These are phyloP conservation scores for Eunapius fragilis DNA, from an alignment of 37 sponge, comb jelly and placozoan genomes.

Conservation along the genomic window DNA sequence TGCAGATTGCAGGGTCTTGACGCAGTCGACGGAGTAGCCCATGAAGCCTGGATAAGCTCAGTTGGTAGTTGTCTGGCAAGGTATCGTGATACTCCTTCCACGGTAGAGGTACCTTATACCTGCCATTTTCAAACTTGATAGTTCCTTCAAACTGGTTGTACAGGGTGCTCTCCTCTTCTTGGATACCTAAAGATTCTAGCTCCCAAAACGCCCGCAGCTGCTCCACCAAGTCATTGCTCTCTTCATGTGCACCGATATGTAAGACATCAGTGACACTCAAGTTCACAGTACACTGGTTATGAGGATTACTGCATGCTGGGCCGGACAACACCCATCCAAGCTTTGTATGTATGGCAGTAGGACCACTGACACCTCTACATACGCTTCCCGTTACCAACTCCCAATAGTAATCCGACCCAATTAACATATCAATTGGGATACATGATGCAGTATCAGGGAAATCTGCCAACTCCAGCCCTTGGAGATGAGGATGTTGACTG, in stretches of 20 bases:
- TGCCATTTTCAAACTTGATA: background rate
- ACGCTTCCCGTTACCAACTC: background rate
- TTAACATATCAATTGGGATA: constrained; percentile 12
- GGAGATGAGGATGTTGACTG: constrained; percentile 1
- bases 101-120: constrained; percentile 21
- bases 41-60: background rate
- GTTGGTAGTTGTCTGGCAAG: constrained; percentile 13
- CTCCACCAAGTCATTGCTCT: background rate
- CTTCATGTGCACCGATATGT: background rate
- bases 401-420: constrained; percentile 16
- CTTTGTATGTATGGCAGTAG: constrained; percentile 12
- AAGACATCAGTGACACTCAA: background rate
- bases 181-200: constrained; percentile 12
- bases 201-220: constrained; percentile 11
- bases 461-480: constrained; percentile 50
- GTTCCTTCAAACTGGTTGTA: background rate
- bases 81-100: constrained; percentile 9
- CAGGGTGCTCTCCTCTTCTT: background rate
- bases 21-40: constrained; percentile 15
- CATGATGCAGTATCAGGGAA: background rate
- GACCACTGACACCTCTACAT: constrained; percentile 1
- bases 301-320: background rate
- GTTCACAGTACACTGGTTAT: background rate
- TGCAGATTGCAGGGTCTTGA: constrained; percentile 2
- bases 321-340: constrained; percentile 25